A percentile compares a stretch with the other conserved stretches of the same genome.
phyloP scores from a whole-genome alignment of 2,888 invertebrate genomes.

The Drosophila ezoana region DNA sequence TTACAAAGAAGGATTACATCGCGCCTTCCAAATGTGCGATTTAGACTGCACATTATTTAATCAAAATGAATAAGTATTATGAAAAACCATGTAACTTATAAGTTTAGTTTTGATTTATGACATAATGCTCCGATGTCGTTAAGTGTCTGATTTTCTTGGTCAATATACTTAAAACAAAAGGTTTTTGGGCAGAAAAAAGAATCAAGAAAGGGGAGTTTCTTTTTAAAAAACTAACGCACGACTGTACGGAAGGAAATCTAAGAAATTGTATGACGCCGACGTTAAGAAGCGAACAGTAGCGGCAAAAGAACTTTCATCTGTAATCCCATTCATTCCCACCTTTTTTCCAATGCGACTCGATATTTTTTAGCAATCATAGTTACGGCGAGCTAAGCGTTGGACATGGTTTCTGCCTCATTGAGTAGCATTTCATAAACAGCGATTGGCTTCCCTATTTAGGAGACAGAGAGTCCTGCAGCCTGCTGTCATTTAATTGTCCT shows the following conservation, averaged over 20 bases:
- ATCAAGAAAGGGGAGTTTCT: constrained; percentile 27
- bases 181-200: too few species aligned
- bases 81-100: too few species aligned
- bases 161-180: too few species aligned
- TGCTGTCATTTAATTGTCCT: constrained; percentile 78
- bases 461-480: constrained; percentile 37
- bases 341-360: constrained; percentile 52
- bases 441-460: constrained; percentile 51
- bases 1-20: too few species aligned
- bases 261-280: constrained; percentile 77
- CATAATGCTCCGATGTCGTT: too few species aligned
- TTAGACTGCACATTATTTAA: too few species aligned
- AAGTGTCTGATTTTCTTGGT: too few species aligned
- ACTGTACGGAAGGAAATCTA: constrained; percentile 55
- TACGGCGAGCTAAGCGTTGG: constrained; percentile 43
- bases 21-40: too few species aligned
- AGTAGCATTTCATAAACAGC: constrained; percentile 60
- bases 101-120: too few species aligned
- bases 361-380: constrained; percentile 77
- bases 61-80: too few species aligned
- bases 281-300: constrained; percentile 44
- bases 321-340: constrained; percentile 42
- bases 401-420: constrained; percentile 76
- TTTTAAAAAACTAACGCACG: constrained; percentile 31
- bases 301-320: constrained; percentile 70